Evolutionary conservation across 2,888 invertebrate species (phyloP).

Genomic region (Patella pellucida): DNA sequence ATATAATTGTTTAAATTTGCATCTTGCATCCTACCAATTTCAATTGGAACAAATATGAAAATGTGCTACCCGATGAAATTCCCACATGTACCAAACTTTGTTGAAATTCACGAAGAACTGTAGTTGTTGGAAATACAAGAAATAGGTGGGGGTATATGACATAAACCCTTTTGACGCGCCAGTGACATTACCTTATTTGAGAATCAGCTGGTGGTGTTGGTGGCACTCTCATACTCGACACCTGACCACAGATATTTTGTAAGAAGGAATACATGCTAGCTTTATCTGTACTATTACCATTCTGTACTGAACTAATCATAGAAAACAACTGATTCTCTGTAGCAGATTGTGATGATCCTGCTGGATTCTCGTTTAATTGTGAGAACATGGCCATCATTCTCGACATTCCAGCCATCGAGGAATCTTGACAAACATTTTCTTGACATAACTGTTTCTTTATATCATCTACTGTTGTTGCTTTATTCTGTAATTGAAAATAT

Average conservation of each 20-base stretch:
- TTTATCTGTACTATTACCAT: conserved; percentile 14
- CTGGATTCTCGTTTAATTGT: conserved; percentile 8
- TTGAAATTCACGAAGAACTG: too few species aligned
- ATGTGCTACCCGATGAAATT: too few species aligned
- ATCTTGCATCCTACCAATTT: too few species aligned
- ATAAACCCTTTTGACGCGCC: too few species aligned
- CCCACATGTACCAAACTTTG: too few species aligned
- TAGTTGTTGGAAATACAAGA: too few species aligned
- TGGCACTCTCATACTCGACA: conserved; percentile 17
- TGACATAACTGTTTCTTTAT: conserved; percentile 16
- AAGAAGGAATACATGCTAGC: conserved; percentile 24
- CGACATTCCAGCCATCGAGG: conserved; percentile 15
- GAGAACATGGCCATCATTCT: conserved; percentile 19
- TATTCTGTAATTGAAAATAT: conserved; percentile 19
- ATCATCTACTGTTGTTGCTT: conserved; percentile 15
- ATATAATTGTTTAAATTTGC: too few species aligned
- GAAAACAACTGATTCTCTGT: conserved; percentile 8
- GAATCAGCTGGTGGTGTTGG: background rate
- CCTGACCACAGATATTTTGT: conserved; percentile 18
- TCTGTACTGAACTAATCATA: conserved; percentile 14
- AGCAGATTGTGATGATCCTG: background rate
- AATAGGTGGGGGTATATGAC: too few species aligned
- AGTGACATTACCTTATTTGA: background rate
- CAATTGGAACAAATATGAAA: too few species aligned
- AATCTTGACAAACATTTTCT: conserved; percentile 8